Evolutionary conservation across 2,113 vertebrate genomes (phyloP).

Genomic region (Pomatorhinus ruficollis): DNA sequence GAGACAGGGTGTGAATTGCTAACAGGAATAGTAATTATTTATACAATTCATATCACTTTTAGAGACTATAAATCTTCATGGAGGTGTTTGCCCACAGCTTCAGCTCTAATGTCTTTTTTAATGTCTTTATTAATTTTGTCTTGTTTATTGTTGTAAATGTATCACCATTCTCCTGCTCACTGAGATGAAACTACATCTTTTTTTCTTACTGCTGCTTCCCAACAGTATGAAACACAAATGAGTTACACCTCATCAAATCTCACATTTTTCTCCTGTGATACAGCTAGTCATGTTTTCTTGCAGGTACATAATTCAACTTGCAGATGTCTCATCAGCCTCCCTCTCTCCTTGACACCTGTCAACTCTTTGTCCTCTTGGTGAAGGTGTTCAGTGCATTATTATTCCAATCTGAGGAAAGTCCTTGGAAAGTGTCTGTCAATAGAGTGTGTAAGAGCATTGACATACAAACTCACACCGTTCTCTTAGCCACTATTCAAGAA

Average conservation of each 20-base stretch:
- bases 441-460: neutral
- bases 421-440: neutral
- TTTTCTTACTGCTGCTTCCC: neutral
- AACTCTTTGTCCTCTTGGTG: neutral
- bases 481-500: neutral
- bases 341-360: neutral
- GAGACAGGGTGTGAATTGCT: neutral
- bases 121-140: neutral
- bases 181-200: neutral
- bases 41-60: neutral
- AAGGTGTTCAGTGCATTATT: neutral
- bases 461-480: neutral
- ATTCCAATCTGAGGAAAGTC: neutral
- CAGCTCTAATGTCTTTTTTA: neutral
- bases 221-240: neutral
- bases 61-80: neutral
- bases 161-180: neutral
- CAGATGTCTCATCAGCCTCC: neutral
- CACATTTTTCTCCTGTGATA: neutral
- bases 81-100: neutral
- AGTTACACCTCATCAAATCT: neutral
- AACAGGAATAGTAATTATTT: neutral
- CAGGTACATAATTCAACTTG: constrained; percentile 25
- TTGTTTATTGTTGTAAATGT: neutral
- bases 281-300: neutral